A percentile compares a stretch with the other conserved stretches of the same genome.
Evolutionary conservation across 2,113 vertebrate genomes (phyloP).

Genomic region (Pholis gunnellus): DNA sequence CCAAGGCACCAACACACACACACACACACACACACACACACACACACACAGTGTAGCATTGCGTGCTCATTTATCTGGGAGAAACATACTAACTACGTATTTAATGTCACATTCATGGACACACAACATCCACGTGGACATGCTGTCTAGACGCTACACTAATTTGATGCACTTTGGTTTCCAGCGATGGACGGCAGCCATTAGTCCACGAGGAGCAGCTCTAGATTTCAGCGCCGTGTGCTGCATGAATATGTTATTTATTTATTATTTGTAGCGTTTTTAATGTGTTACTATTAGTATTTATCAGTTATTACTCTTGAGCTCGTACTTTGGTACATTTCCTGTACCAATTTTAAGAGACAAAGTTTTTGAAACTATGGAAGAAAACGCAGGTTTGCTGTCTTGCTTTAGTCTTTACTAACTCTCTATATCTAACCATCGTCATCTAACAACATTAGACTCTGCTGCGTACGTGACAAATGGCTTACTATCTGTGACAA

Average conservation of each 20-base stretch:
- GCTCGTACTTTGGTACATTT: neutral
- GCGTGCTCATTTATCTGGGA: conserved; percentile 43
- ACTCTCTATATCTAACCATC: neutral
- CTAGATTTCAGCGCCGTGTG: neutral
- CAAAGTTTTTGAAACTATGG: neutral
- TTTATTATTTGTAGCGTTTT: neutral
- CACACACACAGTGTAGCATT: conserved; percentile 18
- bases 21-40: conserved; percentile 13
- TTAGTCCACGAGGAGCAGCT: conserved; percentile 35
- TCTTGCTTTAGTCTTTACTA: neutral
- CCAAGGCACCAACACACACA: conserved; percentile 14
- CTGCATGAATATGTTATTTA: neutral
- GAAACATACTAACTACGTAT: conserved; percentile 49
- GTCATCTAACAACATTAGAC: neutral
- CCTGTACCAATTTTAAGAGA: neutral
- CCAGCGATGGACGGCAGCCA: conserved; percentile 41
- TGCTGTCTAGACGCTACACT: conserved; percentile 60
- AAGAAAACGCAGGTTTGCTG: neutral
- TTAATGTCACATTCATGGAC: conserved; percentile 67
- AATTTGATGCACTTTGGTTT: conserved; percentile 59
- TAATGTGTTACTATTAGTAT: neutral
- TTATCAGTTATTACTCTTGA: neutral
- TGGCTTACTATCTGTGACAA: neutral
- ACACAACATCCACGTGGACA: conserved; percentile 35
- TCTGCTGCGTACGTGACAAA: neutral